Evolutionary conservation across 1,140 invertebrate species (phyloP).

Genomic region (Reticulitermes speratus): DNA sequence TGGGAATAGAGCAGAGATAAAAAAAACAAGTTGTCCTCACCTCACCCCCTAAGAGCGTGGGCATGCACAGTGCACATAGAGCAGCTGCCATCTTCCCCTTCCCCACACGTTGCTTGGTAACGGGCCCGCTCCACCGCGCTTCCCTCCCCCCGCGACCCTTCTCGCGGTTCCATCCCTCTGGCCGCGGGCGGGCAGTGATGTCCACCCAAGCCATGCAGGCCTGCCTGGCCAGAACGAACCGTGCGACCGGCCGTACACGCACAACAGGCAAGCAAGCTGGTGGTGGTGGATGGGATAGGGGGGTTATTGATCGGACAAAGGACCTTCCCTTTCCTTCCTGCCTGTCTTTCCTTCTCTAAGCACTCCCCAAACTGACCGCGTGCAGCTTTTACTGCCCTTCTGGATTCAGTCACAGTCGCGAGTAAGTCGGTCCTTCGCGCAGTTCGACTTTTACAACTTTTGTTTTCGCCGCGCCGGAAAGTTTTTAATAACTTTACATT

Average conservation of each 20-base stretch:
- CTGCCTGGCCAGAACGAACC: constrained; percentile 5
- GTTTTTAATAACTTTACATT: constrained; percentile 31
- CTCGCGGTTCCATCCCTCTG: constrained; percentile 34
- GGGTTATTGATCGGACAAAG: constrained; percentile 34
- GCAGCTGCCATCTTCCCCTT: constrained; percentile 21
- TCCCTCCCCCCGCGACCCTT: constrained; percentile 35
- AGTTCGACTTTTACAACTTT: neutral
- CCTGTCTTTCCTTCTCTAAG: neutral
- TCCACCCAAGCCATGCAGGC: constrained; percentile 26
- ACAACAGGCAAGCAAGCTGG: constrained; percentile 20
- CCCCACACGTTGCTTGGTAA: constrained; percentile 32
- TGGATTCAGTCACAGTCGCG: constrained; percentile 8
- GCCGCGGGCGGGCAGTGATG: constrained; percentile 33
- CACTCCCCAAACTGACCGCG: constrained; percentile 23
- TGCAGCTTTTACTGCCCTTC: neutral
- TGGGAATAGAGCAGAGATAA: neutral
- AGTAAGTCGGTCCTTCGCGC: neutral
- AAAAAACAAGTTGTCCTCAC: constrained; percentile 12
- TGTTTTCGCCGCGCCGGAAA: constrained; percentile 21
- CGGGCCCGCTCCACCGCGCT: constrained; percentile 26
- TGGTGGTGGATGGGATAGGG: constrained; percentile 17
- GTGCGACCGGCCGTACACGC: constrained; percentile 24
- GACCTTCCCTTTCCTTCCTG: constrained; percentile 28
- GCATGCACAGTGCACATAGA: constrained; percentile 21
- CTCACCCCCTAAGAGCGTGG: constrained; percentile 21